Evolutionary conservation across 2,888 invertebrate species (phyloP).

Genomic region (Cyclophora punctaria): DNA sequence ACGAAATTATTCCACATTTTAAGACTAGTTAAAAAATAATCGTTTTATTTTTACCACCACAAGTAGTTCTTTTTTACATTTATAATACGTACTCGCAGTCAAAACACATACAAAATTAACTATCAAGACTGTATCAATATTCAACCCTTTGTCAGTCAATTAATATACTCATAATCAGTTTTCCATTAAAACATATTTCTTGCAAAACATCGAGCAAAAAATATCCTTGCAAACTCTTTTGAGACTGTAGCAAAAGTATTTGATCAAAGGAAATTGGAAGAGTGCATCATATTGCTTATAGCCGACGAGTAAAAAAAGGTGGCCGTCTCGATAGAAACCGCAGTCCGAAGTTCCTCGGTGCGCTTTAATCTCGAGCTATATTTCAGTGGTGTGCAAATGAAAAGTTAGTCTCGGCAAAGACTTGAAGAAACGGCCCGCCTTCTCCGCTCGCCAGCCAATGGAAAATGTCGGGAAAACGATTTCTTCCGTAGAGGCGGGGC

Average conservation of each 20-base stretch:
- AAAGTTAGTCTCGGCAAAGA: slow-evolving; percentile 66
- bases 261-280: slow-evolving; percentile 27
- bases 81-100: too few relatives aligned
- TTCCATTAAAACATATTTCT: too few relatives aligned
- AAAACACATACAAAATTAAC: too few relatives aligned
- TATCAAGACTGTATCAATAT: too few relatives aligned
- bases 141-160: too few relatives aligned
- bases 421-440: slow-evolving; percentile 61
- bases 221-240: not conserved
- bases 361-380: slow-evolving; percentile 68
- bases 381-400: slow-evolving; percentile 72
- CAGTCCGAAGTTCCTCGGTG: slow-evolving; percentile 58
- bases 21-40: too few relatives aligned
- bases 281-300: slow-evolving; percentile 33
- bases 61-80: too few relatives aligned
- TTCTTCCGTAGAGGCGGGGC: slow-evolving; percentile 70
- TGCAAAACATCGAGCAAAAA: too few relatives aligned
- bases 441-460: slow-evolving; percentile 62
- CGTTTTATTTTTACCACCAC: too few relatives aligned
- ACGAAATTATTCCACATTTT: too few relatives aligned
- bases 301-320: slow-evolving; percentile 33
- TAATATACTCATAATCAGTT: too few relatives aligned
- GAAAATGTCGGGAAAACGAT: slow-evolving; percentile 67
- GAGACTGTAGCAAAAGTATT: slow-evolving; percentile 1
- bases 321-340: slow-evolving; percentile 53